These are phyloP conservation scores for Vanacampus margaritifer DNA, from an alignment of 2,113 vertebrate genomes.

Conservation along the genomic window DNA sequence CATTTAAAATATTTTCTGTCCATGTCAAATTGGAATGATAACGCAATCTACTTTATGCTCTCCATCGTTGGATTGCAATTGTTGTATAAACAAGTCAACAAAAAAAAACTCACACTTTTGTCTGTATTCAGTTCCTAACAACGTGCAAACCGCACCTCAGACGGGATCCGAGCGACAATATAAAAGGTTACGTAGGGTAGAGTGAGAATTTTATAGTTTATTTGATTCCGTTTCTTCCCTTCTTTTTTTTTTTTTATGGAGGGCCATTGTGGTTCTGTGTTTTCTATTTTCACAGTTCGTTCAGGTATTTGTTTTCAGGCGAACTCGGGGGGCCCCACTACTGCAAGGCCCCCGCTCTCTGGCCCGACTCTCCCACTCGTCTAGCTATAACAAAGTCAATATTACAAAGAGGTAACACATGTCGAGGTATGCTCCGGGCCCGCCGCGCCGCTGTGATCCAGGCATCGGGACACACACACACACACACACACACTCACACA, in stretches of 20 bases:
- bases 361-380: conserved; percentile 71
- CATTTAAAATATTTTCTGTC: too few relatives aligned
- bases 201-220: conserved; percentile 34
- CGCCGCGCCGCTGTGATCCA: conserved; percentile 61
- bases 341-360: conserved; percentile 50
- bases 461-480: conserved; percentile 38
- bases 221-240: conserved; percentile 27
- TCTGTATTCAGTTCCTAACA: not conserved
- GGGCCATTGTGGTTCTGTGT: conserved; percentile 53
- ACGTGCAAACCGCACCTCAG: not conserved
- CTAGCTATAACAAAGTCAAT: conserved; percentile 74
- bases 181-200: conserved; percentile 30
- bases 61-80: not conserved
- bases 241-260: conserved; percentile 20
- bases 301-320: conserved; percentile 64
- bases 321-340: conserved; percentile 58
- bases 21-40: too few relatives aligned
- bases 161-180: conserved; percentile 44
- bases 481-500: conserved; percentile 34
- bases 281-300: conserved; percentile 58
- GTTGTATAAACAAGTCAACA: not conserved
- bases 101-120: not conserved
- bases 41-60: too few relatives aligned
- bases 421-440: conserved; percentile 70
- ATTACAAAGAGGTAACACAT: conserved; percentile 77